A percentile compares a stretch with the other conserved stretches of the same genome.
These are phyloP conservation scores for Callosobruchus maculatus DNA, from an alignment of 2,888 invertebrate species.

Conservation along the genomic window DNA sequence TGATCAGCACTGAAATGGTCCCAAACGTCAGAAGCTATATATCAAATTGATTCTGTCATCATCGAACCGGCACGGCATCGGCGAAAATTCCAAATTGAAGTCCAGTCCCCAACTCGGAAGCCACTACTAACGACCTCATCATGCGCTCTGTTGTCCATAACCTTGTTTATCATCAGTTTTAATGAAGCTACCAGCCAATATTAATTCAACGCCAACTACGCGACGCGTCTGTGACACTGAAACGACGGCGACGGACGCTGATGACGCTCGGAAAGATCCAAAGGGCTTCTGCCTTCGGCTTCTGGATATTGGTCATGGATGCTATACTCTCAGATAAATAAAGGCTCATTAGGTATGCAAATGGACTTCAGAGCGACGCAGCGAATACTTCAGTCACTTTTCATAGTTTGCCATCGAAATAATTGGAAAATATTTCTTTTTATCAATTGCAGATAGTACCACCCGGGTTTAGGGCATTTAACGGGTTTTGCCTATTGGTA, in stretches of 20 bases:
- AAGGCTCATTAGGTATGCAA: too few relatives aligned
- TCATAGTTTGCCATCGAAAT: too few relatives aligned
- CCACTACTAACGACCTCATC: slow-evolving; percentile 21
- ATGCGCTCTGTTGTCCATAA: slow-evolving; percentile 22
- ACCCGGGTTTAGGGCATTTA: too few relatives aligned
- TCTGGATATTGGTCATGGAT: background rate
- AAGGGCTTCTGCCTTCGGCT: too few relatives aligned
- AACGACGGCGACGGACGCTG: background rate
- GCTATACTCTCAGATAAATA: background rate
- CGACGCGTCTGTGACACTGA: background rate
- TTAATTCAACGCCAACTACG: slow-evolving; percentile 27
- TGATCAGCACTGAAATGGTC: too few relatives aligned
- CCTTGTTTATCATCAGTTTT: slow-evolving; percentile 27
- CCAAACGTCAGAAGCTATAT: too few relatives aligned
- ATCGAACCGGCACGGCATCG: slow-evolving; percentile 1
- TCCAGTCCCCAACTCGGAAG: slow-evolving; percentile 13
- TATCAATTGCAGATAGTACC: too few relatives aligned
- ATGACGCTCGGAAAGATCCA: background rate
- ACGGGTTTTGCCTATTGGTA: too few relatives aligned
- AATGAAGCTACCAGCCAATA: slow-evolving; percentile 30
- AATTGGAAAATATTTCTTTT: too few relatives aligned
- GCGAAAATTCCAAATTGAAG: slow-evolving; percentile 11
- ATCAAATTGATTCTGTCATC: background rate
- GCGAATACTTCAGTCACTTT: too few relatives aligned
- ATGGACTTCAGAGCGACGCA: too few relatives aligned